Conservation (phyloP, 2,797 vertebrate species). For the Cuculus canorus region DNA sequence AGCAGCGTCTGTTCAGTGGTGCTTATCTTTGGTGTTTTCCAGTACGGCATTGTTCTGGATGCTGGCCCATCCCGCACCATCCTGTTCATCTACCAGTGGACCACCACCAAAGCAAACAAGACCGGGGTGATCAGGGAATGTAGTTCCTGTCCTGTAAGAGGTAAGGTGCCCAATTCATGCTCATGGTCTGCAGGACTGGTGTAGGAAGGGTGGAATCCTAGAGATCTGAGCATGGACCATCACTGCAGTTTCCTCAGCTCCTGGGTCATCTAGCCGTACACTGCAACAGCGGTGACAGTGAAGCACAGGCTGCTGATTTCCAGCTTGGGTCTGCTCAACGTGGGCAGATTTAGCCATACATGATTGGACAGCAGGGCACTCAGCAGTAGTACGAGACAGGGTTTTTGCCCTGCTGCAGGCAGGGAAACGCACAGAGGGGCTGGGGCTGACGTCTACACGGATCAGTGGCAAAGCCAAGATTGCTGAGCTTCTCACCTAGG, state of each 20-base stretch:
- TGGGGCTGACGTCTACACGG: neutral
- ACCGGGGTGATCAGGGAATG: conserved; percentile 46
- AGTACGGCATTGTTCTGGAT: conserved; percentile 60
- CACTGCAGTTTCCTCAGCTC: neutral
- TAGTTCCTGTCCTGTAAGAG: conserved; percentile 39
- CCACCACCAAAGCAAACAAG: neutral
- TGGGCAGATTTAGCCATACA: neutral
- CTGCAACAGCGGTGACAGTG: neutral
- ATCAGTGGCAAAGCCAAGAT: neutral
- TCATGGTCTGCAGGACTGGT: neutral
- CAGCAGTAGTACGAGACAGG: neutral
- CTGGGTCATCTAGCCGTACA: neutral
- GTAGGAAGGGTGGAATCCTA: neutral
- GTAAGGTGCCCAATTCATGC: neutral
- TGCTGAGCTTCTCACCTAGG: neutral
- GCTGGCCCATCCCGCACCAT: neutral
- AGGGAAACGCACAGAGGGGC: neutral
- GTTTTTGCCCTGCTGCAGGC: neutral
- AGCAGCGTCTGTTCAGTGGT: neutral
- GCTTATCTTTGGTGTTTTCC: neutral
- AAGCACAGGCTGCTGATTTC: neutral
- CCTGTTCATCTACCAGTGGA: conserved; percentile 63
- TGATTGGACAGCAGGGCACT: neutral
- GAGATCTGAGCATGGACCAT: neutral
- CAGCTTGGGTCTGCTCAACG: accelerated